These are phyloP conservation scores for Onychostruthus taczanowskii DNA, from an alignment of 2,113 vertebrate genomes.

Conservation along the genomic window DNA sequence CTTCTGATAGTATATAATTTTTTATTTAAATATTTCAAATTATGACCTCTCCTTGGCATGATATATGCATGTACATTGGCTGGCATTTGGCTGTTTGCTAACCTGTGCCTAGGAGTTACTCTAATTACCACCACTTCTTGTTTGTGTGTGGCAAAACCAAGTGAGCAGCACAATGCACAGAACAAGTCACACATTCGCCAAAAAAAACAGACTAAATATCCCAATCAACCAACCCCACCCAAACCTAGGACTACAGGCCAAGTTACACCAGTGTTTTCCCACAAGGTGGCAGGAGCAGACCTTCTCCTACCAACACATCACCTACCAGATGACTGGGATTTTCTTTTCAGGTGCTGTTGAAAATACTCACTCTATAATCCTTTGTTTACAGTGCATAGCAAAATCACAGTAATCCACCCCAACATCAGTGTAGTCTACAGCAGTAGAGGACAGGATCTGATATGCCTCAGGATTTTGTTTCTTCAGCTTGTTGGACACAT, in stretches of 20 bases:
- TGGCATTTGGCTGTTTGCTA: not conserved
- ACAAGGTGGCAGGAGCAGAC: conserved; percentile 60
- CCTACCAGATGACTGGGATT: not conserved
- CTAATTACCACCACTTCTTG: not conserved
- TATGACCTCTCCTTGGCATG: not conserved
- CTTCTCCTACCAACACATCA: not conserved
- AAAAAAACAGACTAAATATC: rapidly evolving
- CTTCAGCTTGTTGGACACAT: conserved; percentile 77
- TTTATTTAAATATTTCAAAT: not conserved
- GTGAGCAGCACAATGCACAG: not conserved
- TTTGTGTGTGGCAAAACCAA: not conserved
- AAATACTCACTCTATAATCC: conserved; percentile 87
- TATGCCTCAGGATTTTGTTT: conserved; percentile 84
- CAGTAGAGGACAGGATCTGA: conserved; percentile 79
- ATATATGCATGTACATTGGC: rapidly evolving
- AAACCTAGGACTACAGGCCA: not conserved
- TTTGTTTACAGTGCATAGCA: conserved; percentile 88
- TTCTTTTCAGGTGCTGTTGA: not conserved
- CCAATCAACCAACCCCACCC: too few species aligned
- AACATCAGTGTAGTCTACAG: conserved; percentile 85
- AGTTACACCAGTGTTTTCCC: not conserved
- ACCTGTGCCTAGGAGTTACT: not conserved
- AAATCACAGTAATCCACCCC: conserved; percentile 93
- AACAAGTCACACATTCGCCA: not conserved
- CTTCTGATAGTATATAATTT: not conserved